Percentiles rank a stretch among this genome's conserved stretches.
Conservation (phyloP, 2,797 vertebrate species). For the Cyclura pinguis region DNA sequence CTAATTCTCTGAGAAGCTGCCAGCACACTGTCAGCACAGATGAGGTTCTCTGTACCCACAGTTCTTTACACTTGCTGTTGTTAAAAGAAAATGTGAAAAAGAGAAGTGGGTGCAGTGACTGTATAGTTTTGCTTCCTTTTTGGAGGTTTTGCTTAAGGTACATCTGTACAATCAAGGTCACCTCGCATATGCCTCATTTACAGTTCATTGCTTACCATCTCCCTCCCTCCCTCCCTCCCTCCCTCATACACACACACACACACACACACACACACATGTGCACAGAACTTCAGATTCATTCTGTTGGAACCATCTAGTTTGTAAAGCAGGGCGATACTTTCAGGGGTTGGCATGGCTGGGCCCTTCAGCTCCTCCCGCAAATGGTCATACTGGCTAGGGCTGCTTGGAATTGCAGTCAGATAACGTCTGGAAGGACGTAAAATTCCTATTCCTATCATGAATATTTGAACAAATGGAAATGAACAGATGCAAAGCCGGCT, state of each 20-base stretch:
- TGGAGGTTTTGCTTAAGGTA: not conserved
- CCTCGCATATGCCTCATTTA: not conserved
- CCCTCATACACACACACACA: too few species aligned
- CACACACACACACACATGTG: too few species aligned
- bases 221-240: not conserved
- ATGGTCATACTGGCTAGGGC: too few species aligned
- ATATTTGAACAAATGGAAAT: not conserved
- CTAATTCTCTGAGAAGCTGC: not conserved
- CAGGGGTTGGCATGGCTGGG: too few species aligned
- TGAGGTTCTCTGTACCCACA: not conserved
- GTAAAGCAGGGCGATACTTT: not conserved
- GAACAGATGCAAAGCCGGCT: too few species aligned
- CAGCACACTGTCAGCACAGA: too few species aligned
- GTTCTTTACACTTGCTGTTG: not conserved
- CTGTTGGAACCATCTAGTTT: not conserved
- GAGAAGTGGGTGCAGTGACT: not conserved
- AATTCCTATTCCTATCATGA: too few species aligned
- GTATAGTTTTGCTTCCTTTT: not conserved
- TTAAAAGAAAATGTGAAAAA: conserved; percentile 7
- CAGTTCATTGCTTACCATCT: not conserved
- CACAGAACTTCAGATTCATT: not conserved
- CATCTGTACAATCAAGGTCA: not conserved
- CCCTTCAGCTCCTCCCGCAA: too few species aligned
- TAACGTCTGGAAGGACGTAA: too few species aligned
- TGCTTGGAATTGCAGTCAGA: too few species aligned